Evolutionary conservation across 2,888 invertebrate genomes (phyloP), one percentile per base, ranked within the genome.

Genomic region (Epiperipatus broadwayi): DNA sequence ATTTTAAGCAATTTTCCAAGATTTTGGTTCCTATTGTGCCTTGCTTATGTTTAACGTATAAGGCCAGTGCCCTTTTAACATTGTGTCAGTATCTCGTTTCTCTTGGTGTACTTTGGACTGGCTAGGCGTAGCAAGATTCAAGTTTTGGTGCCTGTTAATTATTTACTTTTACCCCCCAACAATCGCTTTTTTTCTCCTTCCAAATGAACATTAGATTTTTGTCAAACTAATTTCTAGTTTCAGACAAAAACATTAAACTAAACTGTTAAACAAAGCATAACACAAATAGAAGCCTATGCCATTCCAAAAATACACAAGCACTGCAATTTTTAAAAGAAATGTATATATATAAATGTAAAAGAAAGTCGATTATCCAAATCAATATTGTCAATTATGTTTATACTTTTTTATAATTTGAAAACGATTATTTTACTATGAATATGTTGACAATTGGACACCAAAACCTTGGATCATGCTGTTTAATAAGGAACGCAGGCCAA

Each of bases 61-160:
- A n/a, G 33, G 41, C 46, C 41, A 42, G 45, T 42, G 46, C 47
- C 31, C 40, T 43, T 42, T 45, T 47, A 22, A 18, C 5, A 20
- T 12, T 19, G 4, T 14, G 20, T 10, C 12, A 12, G 44, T 46
- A 46, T 48, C 47, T 43, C 46, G 47, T 49, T 49, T 48, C 46
- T 46, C 46, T 46, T 45, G 49, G 49, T 47, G 47, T 44, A 43
- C 12, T 28, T 25, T 43, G 40, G 38, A 33, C 37, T 37, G 41
- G 36, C 37, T 30, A 36, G 42, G 35, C 34, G 21, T 30, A 27
- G 14, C 18, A 25, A 39, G 19, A 21, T 18, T 38, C 41, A 43
- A 35, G 47, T 46, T 46, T 47, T 46, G 45, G 47, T 47, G 47
- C 47, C 47, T 46, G 40, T 39, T 7, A 30, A 15, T 29, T 8